These are phyloP conservation scores for Zelleria hepariella DNA, from an alignment of 2,888 invertebrate genomes.

Conservation along the genomic window DNA sequence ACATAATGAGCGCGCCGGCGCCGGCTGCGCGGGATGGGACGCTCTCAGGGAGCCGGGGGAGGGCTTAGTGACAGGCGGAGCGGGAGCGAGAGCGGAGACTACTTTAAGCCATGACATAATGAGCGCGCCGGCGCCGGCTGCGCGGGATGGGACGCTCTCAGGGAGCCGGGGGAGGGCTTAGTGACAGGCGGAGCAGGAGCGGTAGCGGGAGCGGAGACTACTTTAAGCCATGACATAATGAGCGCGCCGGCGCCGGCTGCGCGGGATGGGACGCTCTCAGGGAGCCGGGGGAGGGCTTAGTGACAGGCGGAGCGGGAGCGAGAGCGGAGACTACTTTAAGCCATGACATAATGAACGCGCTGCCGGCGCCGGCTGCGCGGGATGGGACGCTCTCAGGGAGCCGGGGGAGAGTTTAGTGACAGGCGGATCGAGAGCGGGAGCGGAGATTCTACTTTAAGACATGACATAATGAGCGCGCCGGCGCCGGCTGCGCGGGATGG, in stretches of 20 bases:
- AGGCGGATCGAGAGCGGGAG: not conserved
- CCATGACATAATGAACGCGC: constrained; percentile 16
- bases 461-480: constrained; percentile 16
- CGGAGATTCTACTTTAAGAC: no score
- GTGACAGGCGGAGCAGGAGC: not conserved
- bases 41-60: no score
- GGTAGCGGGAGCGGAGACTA: no score
- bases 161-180: not conserved
- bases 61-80: no score
- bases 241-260: constrained; percentile 2
- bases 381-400: not conserved
- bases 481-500: not conserved
- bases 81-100: no score
- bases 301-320: not conserved
- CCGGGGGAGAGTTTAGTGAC: not conserved
- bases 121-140: constrained; percentile 3
- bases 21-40: no score
- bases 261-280: not conserved
- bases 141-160: not conserved
- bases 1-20: no score
- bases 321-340: no score
- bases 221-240: constrained; percentile 21
- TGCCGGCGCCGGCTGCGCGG: constrained; percentile 1
- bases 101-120: constrained; percentile 21
- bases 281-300: not conserved